Evolutionary conservation across 1,140 invertebrate genomes (phyloP).

Genomic region (Mamestra configurata): DNA sequence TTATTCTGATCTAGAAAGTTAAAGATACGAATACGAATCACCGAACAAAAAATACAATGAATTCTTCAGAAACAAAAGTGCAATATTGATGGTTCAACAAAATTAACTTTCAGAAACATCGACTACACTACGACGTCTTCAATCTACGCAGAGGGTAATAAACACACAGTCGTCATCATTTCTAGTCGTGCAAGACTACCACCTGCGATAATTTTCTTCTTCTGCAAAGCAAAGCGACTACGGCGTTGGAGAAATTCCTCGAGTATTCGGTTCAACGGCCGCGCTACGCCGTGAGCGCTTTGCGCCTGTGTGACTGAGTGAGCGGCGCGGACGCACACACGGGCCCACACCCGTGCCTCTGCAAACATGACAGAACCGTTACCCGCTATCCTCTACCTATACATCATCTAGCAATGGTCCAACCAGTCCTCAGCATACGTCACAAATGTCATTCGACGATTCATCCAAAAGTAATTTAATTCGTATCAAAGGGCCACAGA

Average conservation of each 20-base stretch:
- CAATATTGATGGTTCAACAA: too few relatives aligned
- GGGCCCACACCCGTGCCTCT: slow-evolving; percentile 68
- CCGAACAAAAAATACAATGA: too few relatives aligned
- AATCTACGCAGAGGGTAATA: not conserved
- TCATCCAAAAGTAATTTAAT: not conserved
- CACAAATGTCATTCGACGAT: not conserved
- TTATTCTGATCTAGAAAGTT: not conserved
- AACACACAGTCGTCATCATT: slow-evolving; percentile 27
- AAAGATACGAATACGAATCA: not conserved
- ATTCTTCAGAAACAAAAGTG: too few relatives aligned
- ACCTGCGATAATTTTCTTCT: slow-evolving; percentile 68
- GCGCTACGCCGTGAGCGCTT: slow-evolving; percentile 72
- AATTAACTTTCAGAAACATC: not conserved
- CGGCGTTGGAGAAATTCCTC: slow-evolving; percentile 85
- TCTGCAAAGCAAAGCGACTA: slow-evolving; percentile 64
- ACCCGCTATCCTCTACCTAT: slow-evolving; percentile 66
- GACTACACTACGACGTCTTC: too few relatives aligned
- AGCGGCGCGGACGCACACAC: slow-evolving; percentile 75
- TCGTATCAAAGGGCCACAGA: not conserved
- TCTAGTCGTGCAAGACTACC: slow-evolving; percentile 42
- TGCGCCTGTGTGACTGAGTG: slow-evolving; percentile 70
- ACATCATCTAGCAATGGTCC: slow-evolving; percentile 65
- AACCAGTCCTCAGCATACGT: slow-evolving; percentile 49
- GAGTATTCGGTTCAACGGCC: slow-evolving; percentile 86
- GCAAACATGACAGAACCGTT: slow-evolving; percentile 85